Base-by-base conservation (phyloP, 2,113 vertebrate genomes). In the Perca schrenkii region DNA sequence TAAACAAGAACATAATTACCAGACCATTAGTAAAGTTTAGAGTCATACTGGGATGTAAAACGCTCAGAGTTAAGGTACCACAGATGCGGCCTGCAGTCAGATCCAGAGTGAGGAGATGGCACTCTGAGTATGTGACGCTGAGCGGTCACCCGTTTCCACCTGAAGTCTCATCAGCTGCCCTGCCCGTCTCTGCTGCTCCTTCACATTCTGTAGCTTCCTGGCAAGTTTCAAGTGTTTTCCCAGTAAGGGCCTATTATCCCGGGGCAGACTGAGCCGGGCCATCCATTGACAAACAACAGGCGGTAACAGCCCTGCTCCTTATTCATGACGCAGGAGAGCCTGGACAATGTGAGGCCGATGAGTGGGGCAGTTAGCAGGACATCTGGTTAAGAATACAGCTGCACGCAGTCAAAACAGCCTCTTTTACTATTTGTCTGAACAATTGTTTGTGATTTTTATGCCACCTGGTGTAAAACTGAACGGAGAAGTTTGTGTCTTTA, bases 221-320 rank as follows among this genome's bases (percentile, higher is more conserved):
- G 90, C 91, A 82, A 79, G 83, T 89, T 92, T 92, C 77, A 79
- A 91, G 91, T 89, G 90, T 93, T 93, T 93, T 91, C 77, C 82
- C 73, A 87, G 88, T 86, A 65, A 90, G 69, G 80, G 80, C 43
- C 89, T 89, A 91, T 92, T 93, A 90, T 86, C 50, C 79, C 36
- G 22, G 71, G 78, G 53, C 80, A 43, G 61, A 69, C 76, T 43
- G 72, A 90, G 85, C 79, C 17, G 31, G 67, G 34, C 90, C 79
- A 57, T 88, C 85, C 86, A 84, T 80, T 92, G 89, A 91, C 87
- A 92, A 91, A 90, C 86, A 93, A 77, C 86, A 93, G 92, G 82
- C 89, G 64, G 83, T 60, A 91, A 86, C 92, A 90, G 85, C 77
- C 74, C 86, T 58, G 76, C 82, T 88, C 71, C 88, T 85, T 79